phyloP scores from a whole-genome alignment of 1,140 invertebrate species.

The Metaphire vulgaris region DNA sequence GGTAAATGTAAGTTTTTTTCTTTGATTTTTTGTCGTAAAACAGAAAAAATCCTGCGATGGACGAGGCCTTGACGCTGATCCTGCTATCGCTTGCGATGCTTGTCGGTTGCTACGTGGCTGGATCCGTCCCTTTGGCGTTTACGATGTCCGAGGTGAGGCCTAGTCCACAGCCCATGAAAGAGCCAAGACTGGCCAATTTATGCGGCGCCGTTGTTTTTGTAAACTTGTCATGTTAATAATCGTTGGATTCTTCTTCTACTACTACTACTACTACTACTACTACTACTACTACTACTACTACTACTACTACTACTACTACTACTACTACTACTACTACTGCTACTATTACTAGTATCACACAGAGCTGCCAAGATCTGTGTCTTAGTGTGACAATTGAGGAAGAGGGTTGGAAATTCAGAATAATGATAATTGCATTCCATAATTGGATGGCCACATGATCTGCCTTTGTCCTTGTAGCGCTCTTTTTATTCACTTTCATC shows the following conservation, averaged over 20 bases:
- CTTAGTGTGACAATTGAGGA: too few species aligned
- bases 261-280: too few species aligned
- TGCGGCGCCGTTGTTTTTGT: background rate
- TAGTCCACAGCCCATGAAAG: background rate
- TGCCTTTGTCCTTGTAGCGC: conserved; percentile 37
- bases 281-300: too few species aligned
- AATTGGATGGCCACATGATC: background rate
- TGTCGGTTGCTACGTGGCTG: conserved; percentile 85
- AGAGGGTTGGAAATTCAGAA: background rate
- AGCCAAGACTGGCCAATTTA: background rate
- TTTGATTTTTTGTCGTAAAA: background rate
- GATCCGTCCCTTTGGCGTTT: conserved; percentile 85
- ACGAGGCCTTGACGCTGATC: conserved; percentile 71
- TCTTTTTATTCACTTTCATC: too few species aligned
- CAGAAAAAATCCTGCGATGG: too few species aligned
- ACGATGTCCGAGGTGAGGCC: conserved; percentile 80
- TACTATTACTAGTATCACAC: too few species aligned
- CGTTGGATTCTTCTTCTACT: too few species aligned
- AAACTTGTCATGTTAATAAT: too few species aligned
- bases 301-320: too few species aligned
- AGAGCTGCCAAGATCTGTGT: background rate
- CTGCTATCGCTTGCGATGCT: conserved; percentile 83
- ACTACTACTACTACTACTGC: too few species aligned
- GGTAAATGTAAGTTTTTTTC: background rate
- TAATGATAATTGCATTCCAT: background rate